Conservation (phyloP, 2,113 vertebrate species). For the Xenus cinereus region DNA sequence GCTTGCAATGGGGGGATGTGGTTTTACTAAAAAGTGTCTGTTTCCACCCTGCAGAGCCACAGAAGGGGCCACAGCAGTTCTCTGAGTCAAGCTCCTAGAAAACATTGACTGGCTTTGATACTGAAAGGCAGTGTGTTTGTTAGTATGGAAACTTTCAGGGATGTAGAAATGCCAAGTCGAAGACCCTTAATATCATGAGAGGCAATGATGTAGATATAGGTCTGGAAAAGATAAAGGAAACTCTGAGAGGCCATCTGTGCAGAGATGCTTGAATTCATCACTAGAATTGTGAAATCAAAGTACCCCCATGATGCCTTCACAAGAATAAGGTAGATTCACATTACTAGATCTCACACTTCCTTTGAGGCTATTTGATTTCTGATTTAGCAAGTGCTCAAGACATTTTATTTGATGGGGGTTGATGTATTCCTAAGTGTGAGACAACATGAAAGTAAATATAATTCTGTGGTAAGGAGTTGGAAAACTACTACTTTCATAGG, state of each 20-base stretch:
- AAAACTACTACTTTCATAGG: neutral
- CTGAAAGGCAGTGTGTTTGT: neutral
- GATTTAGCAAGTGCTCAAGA: neutral
- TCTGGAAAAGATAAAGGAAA: neutral
- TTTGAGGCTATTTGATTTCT: neutral
- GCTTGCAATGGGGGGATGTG: neutral
- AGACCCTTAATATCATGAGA: neutral
- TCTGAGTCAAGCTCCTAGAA: neutral
- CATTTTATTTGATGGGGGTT: neutral
- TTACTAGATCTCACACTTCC: neutral
- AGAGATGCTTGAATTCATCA: neutral
- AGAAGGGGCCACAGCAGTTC: neutral
- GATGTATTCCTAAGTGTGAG: neutral
- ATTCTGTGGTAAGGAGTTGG: neutral
- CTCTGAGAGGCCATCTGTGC: neutral
- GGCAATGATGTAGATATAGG: neutral
- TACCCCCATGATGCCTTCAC: neutral
- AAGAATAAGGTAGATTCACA: neutral
- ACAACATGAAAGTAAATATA: neutral
- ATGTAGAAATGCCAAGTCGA: neutral
- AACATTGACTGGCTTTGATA: neutral
- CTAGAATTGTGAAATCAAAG: neutral
- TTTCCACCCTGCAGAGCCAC: neutral
- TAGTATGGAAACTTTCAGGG: neutral
- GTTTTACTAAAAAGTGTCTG: neutral